Percentiles rank a stretch among this genome's conserved stretches.
These are phyloP conservation scores for Bostrychus sinensis DNA, from an alignment of 2,113 vertebrate species.

Conservation along the genomic window DNA sequence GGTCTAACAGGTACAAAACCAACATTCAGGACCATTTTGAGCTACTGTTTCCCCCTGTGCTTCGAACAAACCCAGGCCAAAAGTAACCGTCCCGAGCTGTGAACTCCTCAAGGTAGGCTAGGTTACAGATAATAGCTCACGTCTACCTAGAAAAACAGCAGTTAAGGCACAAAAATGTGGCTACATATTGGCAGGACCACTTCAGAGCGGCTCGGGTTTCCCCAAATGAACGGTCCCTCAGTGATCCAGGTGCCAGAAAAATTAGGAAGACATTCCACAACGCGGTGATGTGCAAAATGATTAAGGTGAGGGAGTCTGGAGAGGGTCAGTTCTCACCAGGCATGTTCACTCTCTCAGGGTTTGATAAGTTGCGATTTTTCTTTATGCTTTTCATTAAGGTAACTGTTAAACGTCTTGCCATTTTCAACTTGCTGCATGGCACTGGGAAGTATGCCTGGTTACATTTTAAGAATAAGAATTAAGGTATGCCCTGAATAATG, in stretches of 20 bases:
- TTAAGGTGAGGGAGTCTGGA: conserved; percentile 12
- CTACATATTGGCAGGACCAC: conserved; percentile 33
- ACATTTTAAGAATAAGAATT: no score
- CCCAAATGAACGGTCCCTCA: conserved; percentile 32
- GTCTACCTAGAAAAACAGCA: conserved; percentile 44
- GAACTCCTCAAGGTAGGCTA: conserved; percentile 34
- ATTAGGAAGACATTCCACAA: conserved; percentile 28
- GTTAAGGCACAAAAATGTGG: conserved; percentile 24
- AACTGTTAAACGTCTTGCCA: conserved; percentile 7
- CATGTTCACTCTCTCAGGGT: conserved; percentile 22
- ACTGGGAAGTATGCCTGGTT: neutral
- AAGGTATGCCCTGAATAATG: no score
- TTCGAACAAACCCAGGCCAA: neutral
- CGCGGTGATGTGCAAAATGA: neutral
- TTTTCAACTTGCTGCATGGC: conserved; percentile 29
- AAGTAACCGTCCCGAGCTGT: conserved; percentile 37
- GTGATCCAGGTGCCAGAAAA: conserved; percentile 29
- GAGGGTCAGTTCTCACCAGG: neutral
- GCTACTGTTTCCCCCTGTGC: conserved; percentile 20
- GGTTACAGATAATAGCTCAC: conserved; percentile 44
- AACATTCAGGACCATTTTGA: conserved; percentile 16
- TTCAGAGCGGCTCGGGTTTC: conserved; percentile 30
- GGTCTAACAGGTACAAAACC: conserved; percentile 16
- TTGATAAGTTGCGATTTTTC: conserved; percentile 13
- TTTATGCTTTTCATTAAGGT: neutral